Evolutionary conservation across 2,113 vertebrate genomes (phyloP).

Genomic region (Forbesichthys agassizii): DNA sequence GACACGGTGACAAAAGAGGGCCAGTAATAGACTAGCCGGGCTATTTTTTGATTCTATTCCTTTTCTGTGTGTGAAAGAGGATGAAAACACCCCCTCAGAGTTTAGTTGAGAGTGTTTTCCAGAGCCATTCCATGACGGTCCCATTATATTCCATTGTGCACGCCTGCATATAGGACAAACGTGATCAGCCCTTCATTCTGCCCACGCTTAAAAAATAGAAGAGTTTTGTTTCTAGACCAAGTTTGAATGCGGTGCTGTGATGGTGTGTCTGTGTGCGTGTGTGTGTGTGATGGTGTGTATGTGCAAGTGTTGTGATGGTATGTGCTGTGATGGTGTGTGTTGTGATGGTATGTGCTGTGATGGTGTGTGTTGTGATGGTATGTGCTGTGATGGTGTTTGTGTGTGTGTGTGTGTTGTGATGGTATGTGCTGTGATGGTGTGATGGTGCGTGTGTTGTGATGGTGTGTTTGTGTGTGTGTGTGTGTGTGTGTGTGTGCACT

Average conservation of each 20-base stretch:
- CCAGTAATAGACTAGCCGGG: constrained; percentile 59
- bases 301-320: no score
- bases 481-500: no score
- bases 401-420: no score
- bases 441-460: no score
- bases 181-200: constrained; percentile 40
- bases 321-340: no score
- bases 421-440: no score
- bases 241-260: not conserved
- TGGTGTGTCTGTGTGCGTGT: not conserved
- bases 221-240: not conserved
- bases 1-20: constrained; percentile 71
- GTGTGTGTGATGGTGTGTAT: no score
- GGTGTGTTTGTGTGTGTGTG: no score
- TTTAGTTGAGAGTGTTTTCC: constrained; percentile 51
- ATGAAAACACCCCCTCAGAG: constrained; percentile 55
- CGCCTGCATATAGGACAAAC: constrained; percentile 49
- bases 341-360: no score
- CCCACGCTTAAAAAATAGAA: constrained; percentile 24
- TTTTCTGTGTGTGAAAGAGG: constrained; percentile 44
- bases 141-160: constrained; percentile 58
- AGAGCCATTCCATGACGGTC: constrained; percentile 54
- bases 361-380: no score
- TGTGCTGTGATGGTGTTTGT: no score
- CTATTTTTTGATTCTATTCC: constrained; percentile 61